Evolutionary conservation across 2,113 vertebrate genomes (phyloP), one percentile per base, ranked within the genome.

Genomic region (Maccullochella peelii): DNA sequence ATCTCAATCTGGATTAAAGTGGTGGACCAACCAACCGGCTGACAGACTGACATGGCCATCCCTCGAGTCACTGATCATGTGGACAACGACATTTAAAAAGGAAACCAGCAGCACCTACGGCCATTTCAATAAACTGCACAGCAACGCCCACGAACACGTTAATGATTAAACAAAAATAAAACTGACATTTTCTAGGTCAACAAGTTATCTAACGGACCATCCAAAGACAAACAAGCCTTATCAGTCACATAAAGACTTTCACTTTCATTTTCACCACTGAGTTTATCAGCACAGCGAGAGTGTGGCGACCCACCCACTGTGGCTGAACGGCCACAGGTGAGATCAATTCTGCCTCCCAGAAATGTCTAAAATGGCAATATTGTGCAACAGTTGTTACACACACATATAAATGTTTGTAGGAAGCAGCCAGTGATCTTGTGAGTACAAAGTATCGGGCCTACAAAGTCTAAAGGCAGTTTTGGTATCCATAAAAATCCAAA

Each of bases 201-300:
- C 1, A 18, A 1, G 16, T 42, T 59, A 73, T 59, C 25, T 73
- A 21, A 59, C 71, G 21, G 38, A 20, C 8, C 12, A 10, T 15
- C 8, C 5, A 12, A 44, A 30, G 15, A 44, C n/a, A 44, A 59
- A 73, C 40, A 44, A 73, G 2, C 40, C 18, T 0, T 59, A 73
- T 44, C 55, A 30, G 38, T 27, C 8, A 21, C 40, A 50, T 20
- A 33, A 33, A 33, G 33, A 33, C 33, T 59, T 72, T 57, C 50
- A 55, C 33, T 72, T 72, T 72, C 69, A 40, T n/a, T 72, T 55
- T 25, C 4, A 72, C 69, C 50, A n/a, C 67, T 14, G 44, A 33
- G 44, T 1, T 33, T 49, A 58, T 15, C 23, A 25, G 52, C 44
- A 25, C n/a, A 20, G 9, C 33, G 25, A 50, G 2, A 27, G 23